Evolutionary conservation across 1,140 invertebrate species (phyloP), one percentile per base, ranked within the genome.

Genomic region (Zaprionus lachaisei): DNA sequence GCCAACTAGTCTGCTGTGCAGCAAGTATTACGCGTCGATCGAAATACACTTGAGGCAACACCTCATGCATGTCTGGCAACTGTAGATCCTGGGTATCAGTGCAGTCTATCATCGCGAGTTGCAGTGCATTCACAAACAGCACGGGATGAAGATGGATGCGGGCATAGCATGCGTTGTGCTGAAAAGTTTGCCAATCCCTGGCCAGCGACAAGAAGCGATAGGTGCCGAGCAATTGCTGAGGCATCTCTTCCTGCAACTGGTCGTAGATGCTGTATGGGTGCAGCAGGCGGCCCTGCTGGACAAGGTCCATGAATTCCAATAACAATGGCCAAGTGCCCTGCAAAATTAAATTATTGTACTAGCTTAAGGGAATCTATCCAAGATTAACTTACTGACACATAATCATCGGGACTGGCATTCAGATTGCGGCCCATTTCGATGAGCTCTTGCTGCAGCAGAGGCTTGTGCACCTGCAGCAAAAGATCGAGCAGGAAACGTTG

Each of bases 181-280:
- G 94, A 85, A 96, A 96, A 6, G 92, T 94, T 0, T 94, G 93
- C 74, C 94, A 96, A 74, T 95, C 94, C 54, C 94, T 94, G 28
- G 95, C 94, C 71, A 94, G 94, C 83, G 94, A 95, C 60, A 97
- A 93, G 49, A 96, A 80, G 26, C 96, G 94, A 94, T 95, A 96
- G 26, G 96, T 85, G 0, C 93, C 93, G 3, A 94, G 82, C n/a
- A 95, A 93, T 83, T 96, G 95, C 62, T 94, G 91, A 1, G 94
- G 81, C 69, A 96, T 94, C 14, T 94, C 93, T 11, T 94, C 92
- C 55, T 95, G 91, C 73, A 94, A 93, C n/a, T 94, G 85, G 24
- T 44, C 84, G 4, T 77, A 76, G 15, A 84, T 77, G 28, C 44
- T 64, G 38, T 72, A 84, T 1, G 85, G 85, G 0, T 58, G 34